Conservation (phyloP, 1,140 invertebrate genomes). For the Zaprionus africanus region DNA sequence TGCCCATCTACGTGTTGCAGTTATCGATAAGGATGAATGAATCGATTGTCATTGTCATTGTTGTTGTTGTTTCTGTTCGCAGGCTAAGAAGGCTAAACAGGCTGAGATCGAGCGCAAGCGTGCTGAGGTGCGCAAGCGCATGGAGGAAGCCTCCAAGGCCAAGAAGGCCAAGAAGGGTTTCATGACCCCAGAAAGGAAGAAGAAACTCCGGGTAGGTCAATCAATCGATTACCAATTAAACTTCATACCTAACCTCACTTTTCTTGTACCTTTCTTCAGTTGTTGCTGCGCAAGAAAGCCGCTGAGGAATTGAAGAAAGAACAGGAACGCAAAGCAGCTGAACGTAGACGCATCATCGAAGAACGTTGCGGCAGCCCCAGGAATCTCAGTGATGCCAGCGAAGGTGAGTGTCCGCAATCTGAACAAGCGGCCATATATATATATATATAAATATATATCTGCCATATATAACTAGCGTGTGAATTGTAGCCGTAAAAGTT, state of each 20-base stretch:
- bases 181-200: conserved; percentile 99
- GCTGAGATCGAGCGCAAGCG: conserved; percentile 97
- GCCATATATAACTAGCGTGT: not conserved
- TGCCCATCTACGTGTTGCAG: conserved; percentile 41
- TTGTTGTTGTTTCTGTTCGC: conserved; percentile 26
- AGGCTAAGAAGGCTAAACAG: conserved; percentile 97
- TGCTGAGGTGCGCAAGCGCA: conserved; percentile 97
- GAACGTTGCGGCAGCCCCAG: conserved; percentile 96
- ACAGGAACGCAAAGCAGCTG: conserved; percentile 98
- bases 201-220: conserved; percentile 96
- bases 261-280: conserved; percentile 84
- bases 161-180: conserved; percentile 99
- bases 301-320: conserved; percentile 99
- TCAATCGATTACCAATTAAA: not conserved
- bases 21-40: conserved; percentile 2
- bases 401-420: conserved; percentile 88
- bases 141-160: conserved; percentile 97
- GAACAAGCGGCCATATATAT: not conserved
- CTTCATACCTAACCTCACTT: not conserved
- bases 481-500: not conserved
- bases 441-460: not conserved
- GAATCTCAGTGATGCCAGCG: conserved; percentile 94
- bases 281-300: conserved; percentile 99
- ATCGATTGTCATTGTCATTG: not conserved
- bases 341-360: conserved; percentile 98